A percentile compares a stretch with the other conserved stretches of the same genome.
These are phyloP conservation scores for Pyrochroa serraticornis DNA, from an alignment of 2,888 invertebrate species.

Conservation along the genomic window DNA sequence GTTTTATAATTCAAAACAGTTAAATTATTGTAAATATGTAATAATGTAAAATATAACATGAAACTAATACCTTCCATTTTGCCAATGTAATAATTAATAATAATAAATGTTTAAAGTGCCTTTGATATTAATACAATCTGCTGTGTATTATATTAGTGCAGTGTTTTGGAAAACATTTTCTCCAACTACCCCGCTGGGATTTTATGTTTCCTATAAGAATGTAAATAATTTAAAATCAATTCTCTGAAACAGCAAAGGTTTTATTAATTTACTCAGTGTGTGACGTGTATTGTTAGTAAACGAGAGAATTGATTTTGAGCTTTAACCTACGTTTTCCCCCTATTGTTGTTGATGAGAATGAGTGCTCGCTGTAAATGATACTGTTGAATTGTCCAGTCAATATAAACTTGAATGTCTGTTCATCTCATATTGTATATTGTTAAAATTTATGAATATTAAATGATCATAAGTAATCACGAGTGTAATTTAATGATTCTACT, in stretches of 20 bases:
- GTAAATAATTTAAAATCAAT: slow-evolving; percentile 27
- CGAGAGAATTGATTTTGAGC: slow-evolving; percentile 26
- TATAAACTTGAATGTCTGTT: slow-evolving; percentile 58
- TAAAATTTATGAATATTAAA: slow-evolving; percentile 56
- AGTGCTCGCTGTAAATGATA: slow-evolving; percentile 54
- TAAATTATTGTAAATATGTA: slow-evolving; percentile 37
- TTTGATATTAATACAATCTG: slow-evolving; percentile 55
- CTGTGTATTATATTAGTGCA: slow-evolving; percentile 40
- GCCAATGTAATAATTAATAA: slow-evolving; percentile 52
- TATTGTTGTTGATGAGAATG: slow-evolving; percentile 44
- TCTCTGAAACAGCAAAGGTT: slow-evolving; percentile 18
- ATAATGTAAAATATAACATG: slow-evolving; percentile 40
- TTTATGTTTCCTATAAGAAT: slow-evolving; percentile 13
- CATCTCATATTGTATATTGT: slow-evolving; percentile 59
- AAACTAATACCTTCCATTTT: slow-evolving; percentile 59
- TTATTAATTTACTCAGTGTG: slow-evolving; percentile 22
- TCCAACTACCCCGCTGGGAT: neutral
- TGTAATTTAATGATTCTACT: neutral
- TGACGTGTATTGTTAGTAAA: slow-evolving; percentile 11
- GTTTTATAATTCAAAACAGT: slow-evolving; percentile 9
- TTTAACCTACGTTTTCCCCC: slow-evolving; percentile 23
- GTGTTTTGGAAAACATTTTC: slow-evolving; percentile 17
- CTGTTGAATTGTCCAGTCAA: slow-evolving; percentile 59
- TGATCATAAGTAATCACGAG: slow-evolving; percentile 43
- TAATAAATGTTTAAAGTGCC: slow-evolving; percentile 57